Evolutionary conservation across 2,888 invertebrate species (phyloP).

Genomic region (Dasysyrphus albostriatus): DNA sequence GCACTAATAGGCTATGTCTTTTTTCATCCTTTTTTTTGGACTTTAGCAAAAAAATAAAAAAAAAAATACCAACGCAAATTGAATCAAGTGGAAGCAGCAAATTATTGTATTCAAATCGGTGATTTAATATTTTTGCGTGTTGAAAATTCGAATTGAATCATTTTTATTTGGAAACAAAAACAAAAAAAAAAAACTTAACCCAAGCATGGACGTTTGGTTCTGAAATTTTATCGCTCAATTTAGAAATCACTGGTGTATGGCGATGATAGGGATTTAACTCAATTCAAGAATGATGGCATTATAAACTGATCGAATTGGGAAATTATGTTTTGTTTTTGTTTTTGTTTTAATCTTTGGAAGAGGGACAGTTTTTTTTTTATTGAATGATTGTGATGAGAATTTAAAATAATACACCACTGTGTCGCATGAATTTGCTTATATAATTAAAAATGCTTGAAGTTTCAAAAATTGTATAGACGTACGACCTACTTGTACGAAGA

Average conservation of each 20-base stretch:
- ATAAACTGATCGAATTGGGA: neutral
- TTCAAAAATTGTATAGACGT: too few relatives aligned
- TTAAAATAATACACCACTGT: too few relatives aligned
- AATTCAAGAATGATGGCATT: neutral
- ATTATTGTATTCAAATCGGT: slow-evolving; percentile 50
- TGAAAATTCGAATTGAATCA: slow-evolving; percentile 43
- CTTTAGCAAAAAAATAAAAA: slow-evolving; percentile 36
- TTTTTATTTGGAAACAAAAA: slow-evolving; percentile 22
- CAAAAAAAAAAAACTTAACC: too few relatives aligned
- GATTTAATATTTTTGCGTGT: slow-evolving; percentile 52
- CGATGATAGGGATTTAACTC: slow-evolving; percentile 12
- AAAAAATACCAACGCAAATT: neutral
- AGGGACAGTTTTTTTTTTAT: neutral
- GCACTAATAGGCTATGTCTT: slow-evolving; percentile 2
- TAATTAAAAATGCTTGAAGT: too few relatives aligned
- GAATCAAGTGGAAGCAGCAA: slow-evolving; percentile 56
- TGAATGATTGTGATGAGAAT: neutral
- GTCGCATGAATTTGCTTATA: too few relatives aligned
- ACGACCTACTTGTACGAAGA: too few relatives aligned
- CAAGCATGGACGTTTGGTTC: neutral
- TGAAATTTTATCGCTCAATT: slow-evolving; percentile 15
- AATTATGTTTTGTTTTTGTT: neutral
- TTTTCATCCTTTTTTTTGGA: slow-evolving; percentile 25
- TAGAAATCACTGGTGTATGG: neutral
- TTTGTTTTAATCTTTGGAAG: neutral